Evolutionary conservation across 2,113 vertebrate genomes (phyloP).

Genomic region (Ciconia boyciana): DNA sequence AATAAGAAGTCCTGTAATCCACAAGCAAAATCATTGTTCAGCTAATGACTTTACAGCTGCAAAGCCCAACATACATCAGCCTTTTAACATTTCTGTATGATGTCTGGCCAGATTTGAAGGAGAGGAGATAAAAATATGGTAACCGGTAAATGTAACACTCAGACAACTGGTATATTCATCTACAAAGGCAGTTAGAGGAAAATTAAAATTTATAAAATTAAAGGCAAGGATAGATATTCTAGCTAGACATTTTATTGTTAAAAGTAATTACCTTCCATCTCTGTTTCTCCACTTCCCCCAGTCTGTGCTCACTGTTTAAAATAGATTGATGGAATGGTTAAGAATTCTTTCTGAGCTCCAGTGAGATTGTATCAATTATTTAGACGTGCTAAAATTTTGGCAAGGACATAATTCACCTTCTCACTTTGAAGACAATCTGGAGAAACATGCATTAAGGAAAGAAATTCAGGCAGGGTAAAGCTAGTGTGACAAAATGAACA

Average conservation of each 20-base stretch:
- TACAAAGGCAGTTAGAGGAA: neutral
- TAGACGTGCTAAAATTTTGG: slow-evolving; percentile 46
- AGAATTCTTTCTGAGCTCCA: slow-evolving; percentile 6
- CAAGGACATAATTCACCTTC: slow-evolving; percentile 33
- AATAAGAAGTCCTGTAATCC: neutral
- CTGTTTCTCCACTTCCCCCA: neutral
- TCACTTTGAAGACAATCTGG: slow-evolving; percentile 46
- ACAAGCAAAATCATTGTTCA: neutral
- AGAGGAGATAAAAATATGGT: neutral
- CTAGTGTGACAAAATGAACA: slow-evolving; percentile 57
- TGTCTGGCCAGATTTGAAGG: neutral
- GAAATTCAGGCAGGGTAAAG: slow-evolving; percentile 33
- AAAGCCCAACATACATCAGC: neutral
- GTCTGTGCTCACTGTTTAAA: neutral
- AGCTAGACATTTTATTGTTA: neutral
- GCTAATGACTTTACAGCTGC: neutral
- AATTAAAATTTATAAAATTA: neutral
- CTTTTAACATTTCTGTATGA: neutral
- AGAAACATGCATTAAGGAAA: slow-evolving; percentile 33
- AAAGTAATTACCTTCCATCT: neutral
- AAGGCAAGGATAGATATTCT: neutral
- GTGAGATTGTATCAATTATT: slow-evolving; percentile 56
- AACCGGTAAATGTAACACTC: neutral
- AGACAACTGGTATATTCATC: neutral
- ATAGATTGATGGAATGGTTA: slow-evolving; percentile 25